A percentile compares a stretch with the other conserved stretches of the same genome.
Evolutionary conservation across 2,888 invertebrate species (phyloP).

Genomic region (Drosophila dives): DNA sequence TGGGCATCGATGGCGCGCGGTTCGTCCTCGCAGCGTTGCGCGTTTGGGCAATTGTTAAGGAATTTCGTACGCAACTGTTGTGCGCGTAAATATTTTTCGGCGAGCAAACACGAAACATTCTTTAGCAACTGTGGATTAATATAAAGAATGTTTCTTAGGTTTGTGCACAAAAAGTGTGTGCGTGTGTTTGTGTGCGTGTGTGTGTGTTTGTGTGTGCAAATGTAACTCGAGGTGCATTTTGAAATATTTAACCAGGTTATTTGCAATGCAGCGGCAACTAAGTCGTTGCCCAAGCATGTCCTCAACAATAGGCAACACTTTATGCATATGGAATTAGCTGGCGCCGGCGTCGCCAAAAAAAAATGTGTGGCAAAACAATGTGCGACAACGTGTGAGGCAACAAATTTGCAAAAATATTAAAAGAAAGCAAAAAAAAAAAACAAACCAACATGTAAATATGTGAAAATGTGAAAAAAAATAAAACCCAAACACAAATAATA

Average conservation of each 20-base stretch:
- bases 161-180: constrained; percentile 14
- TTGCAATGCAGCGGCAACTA: constrained; percentile 58
- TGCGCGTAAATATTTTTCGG: constrained; percentile 49
- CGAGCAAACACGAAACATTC: constrained; percentile 56
- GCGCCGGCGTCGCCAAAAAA: constrained; percentile 35
- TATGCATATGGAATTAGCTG: constrained; percentile 68
- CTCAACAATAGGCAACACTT: constrained; percentile 33
- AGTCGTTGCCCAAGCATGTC: constrained; percentile 19
- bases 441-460: constrained; percentile 2
- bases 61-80: constrained; percentile 12
- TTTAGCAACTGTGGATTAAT: constrained; percentile 74
- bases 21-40: constrained; percentile 33
- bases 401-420: background rate
- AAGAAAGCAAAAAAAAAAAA: constrained; percentile 1
- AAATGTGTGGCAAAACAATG: constrained; percentile 45
- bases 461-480: constrained; percentile 28
- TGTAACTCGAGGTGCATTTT: constrained; percentile 18
- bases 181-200: background rate
- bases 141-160: constrained; percentile 63
- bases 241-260: constrained; percentile 43
- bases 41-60: constrained; percentile 6
- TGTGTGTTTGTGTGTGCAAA: constrained; percentile 9
- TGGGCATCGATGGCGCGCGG: constrained; percentile 64
- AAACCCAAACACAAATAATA: constrained; percentile 44
- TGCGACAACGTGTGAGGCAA: constrained; percentile 34